Percentiles rank a stretch among this genome's conserved stretches.
phyloP scores from a whole-genome alignment of 2,797 vertebrate genomes.

The Chlorospingus semifuscus region DNA sequence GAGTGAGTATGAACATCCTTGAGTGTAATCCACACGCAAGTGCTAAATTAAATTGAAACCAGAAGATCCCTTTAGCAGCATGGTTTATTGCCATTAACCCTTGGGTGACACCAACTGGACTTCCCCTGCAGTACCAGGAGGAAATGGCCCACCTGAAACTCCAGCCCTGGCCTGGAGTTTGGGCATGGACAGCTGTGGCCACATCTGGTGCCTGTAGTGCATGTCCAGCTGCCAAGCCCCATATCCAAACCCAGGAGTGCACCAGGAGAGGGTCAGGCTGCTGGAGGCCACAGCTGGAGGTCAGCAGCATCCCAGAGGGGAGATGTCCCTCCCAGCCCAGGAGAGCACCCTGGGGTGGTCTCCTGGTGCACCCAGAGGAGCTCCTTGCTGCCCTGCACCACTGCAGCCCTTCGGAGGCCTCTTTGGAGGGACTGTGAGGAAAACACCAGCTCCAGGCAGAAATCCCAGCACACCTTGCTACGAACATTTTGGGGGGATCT shows the following conservation, averaged over 20 bases:
- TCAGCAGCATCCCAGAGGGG: neutral
- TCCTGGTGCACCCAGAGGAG: neutral
- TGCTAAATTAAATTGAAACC: conserved; percentile 62
- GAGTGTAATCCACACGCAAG: conserved; percentile 57
- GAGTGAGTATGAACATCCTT: conserved; percentile 46
- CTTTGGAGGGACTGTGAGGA: neutral
- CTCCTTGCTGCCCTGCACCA: neutral
- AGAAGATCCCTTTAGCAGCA: conserved; percentile 48
- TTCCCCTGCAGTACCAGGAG: neutral
- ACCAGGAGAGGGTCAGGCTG: neutral
- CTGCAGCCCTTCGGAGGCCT: neutral
- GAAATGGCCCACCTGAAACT: neutral
- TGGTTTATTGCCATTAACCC: conserved; percentile 49
- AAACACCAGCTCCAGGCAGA: neutral
- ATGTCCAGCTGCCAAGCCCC: neutral
- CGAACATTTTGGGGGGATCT: neutral
- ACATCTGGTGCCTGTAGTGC: neutral
- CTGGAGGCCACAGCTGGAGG: neutral
- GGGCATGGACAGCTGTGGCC: neutral
- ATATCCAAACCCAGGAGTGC: neutral
- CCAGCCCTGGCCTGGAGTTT: neutral
- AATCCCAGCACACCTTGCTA: neutral
- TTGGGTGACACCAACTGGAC: neutral
- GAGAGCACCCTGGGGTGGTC: neutral
- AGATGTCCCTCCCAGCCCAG: neutral